Base-by-base conservation (phyloP, 2,113 vertebrate genomes). In the Coturnix japonica region DNA sequence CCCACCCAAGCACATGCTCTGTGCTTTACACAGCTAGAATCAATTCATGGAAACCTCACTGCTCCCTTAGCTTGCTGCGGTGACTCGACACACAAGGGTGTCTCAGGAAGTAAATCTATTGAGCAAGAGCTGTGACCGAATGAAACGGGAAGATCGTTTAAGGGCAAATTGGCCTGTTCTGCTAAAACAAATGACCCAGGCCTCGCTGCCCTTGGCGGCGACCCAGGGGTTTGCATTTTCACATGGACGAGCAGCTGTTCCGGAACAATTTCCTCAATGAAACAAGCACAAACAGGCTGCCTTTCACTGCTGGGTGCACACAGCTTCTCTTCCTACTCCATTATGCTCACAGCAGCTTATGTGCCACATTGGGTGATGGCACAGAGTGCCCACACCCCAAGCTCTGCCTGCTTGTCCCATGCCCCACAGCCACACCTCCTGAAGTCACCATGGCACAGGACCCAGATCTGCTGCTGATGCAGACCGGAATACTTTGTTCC, bases 231-330 rank as follows among this genome's bases (percentile, higher is more conserved):
- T 96, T 94, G 94, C 89, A 81, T 95, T 95, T 96, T 94, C 95
- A 95, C 92, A 94, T 95, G 91, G 90, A 86, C 78, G 81, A 96
- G 85, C 84, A 92, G 95, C 47, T 97, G 90, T 96, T 96, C 91
- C 78, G 72, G 89, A 96, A 95, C 86, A 89, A 91, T 94, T 94
- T 96, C 95, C 91, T 94, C 92, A 92, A 90, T 80, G 81, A 92
- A 94, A 41, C 64, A 76, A 87, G 95, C 67, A 96, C 71, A 91
- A 95, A 94, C 83, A 96, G 91, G 86, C 94, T 93, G 95, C 84
- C 91, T 49, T 61, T 47, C 6, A 47, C 70, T 61, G 51, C 59
- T 60, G 74, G 83, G 60, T 64, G 79, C 92, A 90, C 20, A 47
- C 61, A 67, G 75, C 89, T 73, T 89, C 90, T 70, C 92, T 87